Conservation (phyloP, 2,113 vertebrate species). For the Mirza zaza region DNA sequence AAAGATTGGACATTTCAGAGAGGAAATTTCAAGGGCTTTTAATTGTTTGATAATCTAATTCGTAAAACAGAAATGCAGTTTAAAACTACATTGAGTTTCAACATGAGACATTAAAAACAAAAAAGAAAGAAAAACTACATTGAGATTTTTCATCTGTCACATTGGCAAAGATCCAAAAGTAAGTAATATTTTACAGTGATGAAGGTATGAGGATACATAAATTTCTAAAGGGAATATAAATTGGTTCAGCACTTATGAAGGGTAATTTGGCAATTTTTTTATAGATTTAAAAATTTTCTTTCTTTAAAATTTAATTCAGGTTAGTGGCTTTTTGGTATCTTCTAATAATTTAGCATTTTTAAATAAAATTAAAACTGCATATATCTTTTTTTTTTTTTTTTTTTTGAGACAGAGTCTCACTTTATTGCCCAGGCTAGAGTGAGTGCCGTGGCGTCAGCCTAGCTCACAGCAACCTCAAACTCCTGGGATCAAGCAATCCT, state of each 20-base stretch:
- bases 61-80: neutral
- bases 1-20: neutral
- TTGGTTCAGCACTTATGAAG: neutral
- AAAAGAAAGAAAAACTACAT: neutral
- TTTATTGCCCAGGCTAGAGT: too few relatives aligned
- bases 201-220: neutral
- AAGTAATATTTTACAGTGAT: neutral
- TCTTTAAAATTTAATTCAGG: too few relatives aligned
- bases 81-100: neutral
- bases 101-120: too few relatives aligned
- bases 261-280: neutral
- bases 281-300: too few relatives aligned
- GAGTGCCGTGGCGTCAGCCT: too few relatives aligned
- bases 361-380: slow-evolving; percentile 27
- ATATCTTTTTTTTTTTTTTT: neutral
- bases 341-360: neutral
- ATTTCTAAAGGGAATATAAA: neutral
- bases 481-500: too few relatives aligned
- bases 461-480: too few relatives aligned
- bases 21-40: slow-evolving; percentile 12
- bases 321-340: too few relatives aligned
- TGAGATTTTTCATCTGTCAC: slow-evolving; percentile 3
- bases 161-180: neutral
- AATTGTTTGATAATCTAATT: neutral
- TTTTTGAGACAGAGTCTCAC: too few relatives aligned